Percentiles rank a stretch among this genome's conserved stretches.
Conservation (phyloP, 2,888 invertebrate species). For the Lathronympha strigana region DNA sequence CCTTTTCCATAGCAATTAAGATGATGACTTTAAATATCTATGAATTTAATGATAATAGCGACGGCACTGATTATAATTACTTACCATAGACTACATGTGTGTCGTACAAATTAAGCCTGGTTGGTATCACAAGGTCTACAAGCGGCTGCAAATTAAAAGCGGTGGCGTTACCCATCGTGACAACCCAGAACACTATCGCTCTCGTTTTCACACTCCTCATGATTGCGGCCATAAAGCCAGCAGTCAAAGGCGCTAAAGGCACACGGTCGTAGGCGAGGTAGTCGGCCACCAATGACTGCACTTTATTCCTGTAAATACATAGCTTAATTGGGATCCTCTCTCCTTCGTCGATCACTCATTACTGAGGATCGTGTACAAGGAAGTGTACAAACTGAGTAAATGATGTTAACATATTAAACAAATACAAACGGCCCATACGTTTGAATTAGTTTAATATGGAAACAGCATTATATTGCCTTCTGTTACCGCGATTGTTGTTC, state of each 20-base stretch:
- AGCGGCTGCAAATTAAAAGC: background rate
- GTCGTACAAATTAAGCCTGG: background rate
- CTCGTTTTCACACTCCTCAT: background rate
- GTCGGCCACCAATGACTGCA: background rate
- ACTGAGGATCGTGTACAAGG: background rate
- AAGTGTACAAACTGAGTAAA: too few species aligned
- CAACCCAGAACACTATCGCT: background rate
- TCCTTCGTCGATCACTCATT: background rate
- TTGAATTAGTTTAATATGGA: too few species aligned
- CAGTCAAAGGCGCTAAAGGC: background rate
- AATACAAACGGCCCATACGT: too few species aligned
- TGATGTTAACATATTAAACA: too few species aligned
- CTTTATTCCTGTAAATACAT: background rate
- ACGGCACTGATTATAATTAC: background rate
- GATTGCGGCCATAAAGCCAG: background rate
- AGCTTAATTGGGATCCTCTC: background rate
- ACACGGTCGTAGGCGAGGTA: background rate
- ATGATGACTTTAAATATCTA: too few species aligned
- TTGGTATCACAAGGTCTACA: too few species aligned
- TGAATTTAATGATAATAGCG: too few species aligned
- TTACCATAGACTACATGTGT: background rate
- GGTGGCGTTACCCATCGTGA: background rate
- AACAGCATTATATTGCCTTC: too few species aligned
- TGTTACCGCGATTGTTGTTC: too few species aligned
- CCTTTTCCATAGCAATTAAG: too few species aligned